Base-by-base conservation (phyloP, 2,797 vertebrate species). In the Telmatherina bonti region DNA sequence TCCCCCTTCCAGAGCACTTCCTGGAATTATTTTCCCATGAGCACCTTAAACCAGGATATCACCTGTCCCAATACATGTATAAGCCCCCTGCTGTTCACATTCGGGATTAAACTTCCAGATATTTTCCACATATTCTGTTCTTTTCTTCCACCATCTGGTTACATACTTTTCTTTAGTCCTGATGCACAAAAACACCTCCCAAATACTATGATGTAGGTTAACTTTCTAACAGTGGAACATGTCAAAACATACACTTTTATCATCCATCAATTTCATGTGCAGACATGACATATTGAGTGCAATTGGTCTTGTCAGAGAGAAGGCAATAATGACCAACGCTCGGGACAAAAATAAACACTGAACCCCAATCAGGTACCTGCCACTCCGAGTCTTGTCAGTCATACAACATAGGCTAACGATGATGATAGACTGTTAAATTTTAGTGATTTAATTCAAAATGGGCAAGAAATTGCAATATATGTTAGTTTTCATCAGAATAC, bases 311-410 rank as follows among this genome's bases (percentile, higher is more conserved):
- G 56, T 83, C 79, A 67, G 29, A 6, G 67, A 66, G 57, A 52
- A 75, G 60, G 87, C 85, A 87, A 85, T 85, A 88, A 92, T 85
- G 76, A 78, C 74, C 74, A 69, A 52, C 52, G 64, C 73, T 76
- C 76, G 81, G 73, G 66, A 69, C 68, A 67, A 70, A 82, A 75
- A 85, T 67, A 22, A 63, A 73, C 70, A 77, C 69, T 60, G 70
- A 41, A 62, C 77, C 69, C 41, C 79, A 80, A 87, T 86, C 73
- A 72, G 59, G 61, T 74, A 43, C 27, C 57, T 90, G 86, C 88
- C 88, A 89, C 67, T 64, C 16, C 2, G 56, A 71, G 36, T 85
- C 78, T 52, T 62, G 75, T 89, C 86, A 87, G 26, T 47, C 20
- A 52, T 0, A 33, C 6, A 22, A 26, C 15, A 30, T 26, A 6